Evolutionary conservation across 2,797 vertebrate species (phyloP).

Genomic region (Sciurus vulgaris): DNA sequence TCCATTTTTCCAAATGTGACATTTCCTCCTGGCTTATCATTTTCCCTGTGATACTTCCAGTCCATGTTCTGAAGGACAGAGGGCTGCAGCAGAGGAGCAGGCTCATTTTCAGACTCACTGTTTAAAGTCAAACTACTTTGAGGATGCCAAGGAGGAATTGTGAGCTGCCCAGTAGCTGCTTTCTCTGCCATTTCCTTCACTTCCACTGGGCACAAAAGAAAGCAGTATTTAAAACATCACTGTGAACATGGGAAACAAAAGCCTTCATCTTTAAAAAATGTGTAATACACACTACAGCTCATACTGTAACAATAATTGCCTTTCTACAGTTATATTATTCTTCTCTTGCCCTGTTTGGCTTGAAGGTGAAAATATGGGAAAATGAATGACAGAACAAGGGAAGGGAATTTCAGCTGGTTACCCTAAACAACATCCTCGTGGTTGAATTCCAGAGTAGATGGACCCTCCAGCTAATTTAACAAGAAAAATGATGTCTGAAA

Average conservation of each 20-base stretch:
- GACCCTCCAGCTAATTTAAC: not conserved
- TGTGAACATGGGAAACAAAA: not conserved
- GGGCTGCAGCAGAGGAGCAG: not conserved
- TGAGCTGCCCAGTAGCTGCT: constrained; percentile 83
- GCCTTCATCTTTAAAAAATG: constrained; percentile 37
- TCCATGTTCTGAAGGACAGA: fast-evolving
- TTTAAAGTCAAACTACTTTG: constrained; percentile 70
- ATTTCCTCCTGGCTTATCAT: not conserved
- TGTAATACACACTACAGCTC: not conserved
- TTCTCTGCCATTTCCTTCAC: constrained; percentile 87
- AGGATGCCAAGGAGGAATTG: constrained; percentile 2
- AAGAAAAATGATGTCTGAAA: constrained; percentile 18
- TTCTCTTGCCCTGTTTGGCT: not conserved
- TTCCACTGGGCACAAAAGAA: constrained; percentile 82
- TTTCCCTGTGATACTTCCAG: constrained; percentile 1
- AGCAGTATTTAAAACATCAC: constrained; percentile 53
- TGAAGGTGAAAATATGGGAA: not conserved
- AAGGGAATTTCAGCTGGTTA: constrained; percentile 25
- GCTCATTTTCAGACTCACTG: constrained; percentile 73
- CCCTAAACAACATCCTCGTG: not conserved
- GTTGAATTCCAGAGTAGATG: not conserved
- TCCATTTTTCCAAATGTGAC: not conserved
- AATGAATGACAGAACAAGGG: not conserved
- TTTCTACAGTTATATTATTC: not conserved
- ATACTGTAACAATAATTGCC: not conserved